These are phyloP conservation scores for Lamprotornis superbus DNA, from an alignment of 2,113 vertebrate genomes.

Conservation along the genomic window DNA sequence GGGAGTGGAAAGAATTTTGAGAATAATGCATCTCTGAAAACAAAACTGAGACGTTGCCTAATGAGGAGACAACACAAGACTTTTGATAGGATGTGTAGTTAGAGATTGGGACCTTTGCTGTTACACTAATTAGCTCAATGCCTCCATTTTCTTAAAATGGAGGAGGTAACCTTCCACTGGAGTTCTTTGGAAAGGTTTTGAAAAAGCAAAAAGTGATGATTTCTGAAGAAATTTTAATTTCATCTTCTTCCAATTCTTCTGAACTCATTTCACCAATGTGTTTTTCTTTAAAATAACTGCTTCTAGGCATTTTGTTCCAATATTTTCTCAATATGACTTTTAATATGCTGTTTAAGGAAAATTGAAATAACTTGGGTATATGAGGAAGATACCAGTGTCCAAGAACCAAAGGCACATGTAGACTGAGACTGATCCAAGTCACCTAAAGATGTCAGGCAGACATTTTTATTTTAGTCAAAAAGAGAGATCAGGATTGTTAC, in stretches of 20 bases:
- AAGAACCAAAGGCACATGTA: fast-evolving
- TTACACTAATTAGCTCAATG: neutral
- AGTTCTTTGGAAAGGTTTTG: neutral
- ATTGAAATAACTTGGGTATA: neutral
- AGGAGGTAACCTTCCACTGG: neutral
- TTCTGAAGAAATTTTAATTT: neutral
- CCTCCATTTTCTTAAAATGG: neutral
- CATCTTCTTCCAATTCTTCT: neutral
- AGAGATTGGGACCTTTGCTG: neutral
- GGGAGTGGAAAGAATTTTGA: neutral
- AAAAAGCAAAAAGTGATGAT: neutral
- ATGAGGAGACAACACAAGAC: neutral
- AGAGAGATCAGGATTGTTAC: neutral
- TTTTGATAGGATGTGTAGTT: neutral
- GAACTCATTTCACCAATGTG: neutral
- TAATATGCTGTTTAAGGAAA: neutral
- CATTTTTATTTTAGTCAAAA: neutral
- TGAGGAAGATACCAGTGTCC: neutral
- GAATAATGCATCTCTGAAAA: neutral
- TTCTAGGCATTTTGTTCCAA: neutral
- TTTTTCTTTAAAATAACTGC: neutral
- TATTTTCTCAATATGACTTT: neutral
- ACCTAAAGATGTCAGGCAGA: neutral
- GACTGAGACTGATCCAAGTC: neutral
- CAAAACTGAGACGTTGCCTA: neutral